Evolutionary conservation across 2,888 invertebrate genomes (phyloP).

Genomic region (Euproctis similis): DNA sequence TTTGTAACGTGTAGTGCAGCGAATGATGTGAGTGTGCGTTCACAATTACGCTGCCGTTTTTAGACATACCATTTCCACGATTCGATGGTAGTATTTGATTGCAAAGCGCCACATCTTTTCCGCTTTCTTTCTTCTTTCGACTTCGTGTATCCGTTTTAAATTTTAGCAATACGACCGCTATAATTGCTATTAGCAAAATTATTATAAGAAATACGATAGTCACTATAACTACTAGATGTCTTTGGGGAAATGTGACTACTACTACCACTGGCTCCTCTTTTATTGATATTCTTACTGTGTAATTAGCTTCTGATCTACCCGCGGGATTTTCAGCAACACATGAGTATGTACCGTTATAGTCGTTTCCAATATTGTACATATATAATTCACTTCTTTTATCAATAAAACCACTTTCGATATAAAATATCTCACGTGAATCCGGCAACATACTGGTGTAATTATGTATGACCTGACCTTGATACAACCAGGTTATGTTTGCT

Average conservation of each 20-base stretch:
- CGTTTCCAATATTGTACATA: conserved; percentile 84
- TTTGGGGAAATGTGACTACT: conserved; percentile 80
- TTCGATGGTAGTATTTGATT: conserved; percentile 69
- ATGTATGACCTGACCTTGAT: conserved; percentile 86
- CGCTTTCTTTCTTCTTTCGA: conserved; percentile 74
- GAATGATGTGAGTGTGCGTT: conserved; percentile 77
- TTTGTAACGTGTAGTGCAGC: conserved; percentile 66
- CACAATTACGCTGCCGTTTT: conserved; percentile 72
- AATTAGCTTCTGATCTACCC: conserved; percentile 85
- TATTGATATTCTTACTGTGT: conserved; percentile 84
- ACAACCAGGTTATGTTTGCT: conserved; percentile 88
- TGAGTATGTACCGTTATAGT: conserved; percentile 90
- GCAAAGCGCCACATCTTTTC: conserved; percentile 78
- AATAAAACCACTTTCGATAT: conserved; percentile 81
- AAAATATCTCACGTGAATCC: conserved; percentile 81
- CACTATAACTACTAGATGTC: conserved; percentile 82
- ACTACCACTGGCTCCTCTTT: conserved; percentile 83
- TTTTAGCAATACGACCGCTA: conserved; percentile 78
- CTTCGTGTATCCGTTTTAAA: conserved; percentile 68
- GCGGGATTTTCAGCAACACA: conserved; percentile 92
- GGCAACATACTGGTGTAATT: conserved; percentile 82
- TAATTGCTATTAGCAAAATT: conserved; percentile 78
- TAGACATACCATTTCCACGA: conserved; percentile 67
- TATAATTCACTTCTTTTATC: conserved; percentile 87
- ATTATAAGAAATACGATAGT: conserved; percentile 80